Conservation (phyloP, 2,797 vertebrate genomes). For the Muscicapa striata region DNA sequence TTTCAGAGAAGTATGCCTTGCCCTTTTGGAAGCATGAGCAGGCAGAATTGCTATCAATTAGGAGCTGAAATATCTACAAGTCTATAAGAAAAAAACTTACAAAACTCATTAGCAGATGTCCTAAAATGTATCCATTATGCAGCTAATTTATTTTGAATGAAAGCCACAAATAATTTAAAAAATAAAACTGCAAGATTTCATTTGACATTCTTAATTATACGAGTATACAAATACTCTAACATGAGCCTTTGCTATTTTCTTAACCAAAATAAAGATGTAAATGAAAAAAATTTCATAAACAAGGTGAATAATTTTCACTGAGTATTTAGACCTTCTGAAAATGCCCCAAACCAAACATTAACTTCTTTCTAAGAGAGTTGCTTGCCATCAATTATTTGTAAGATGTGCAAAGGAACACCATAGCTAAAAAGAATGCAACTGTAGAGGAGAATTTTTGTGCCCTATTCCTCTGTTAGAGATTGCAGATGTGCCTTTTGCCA, state of each 20-base stretch:
- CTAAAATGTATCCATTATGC: neutral
- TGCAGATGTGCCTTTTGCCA: constrained; percentile 42
- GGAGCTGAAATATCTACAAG: fast-evolving
- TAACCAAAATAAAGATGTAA: neutral
- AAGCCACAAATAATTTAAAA: neutral
- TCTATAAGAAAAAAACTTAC: neutral
- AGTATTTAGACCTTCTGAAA: neutral
- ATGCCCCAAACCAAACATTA: neutral
- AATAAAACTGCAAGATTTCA: neutral
- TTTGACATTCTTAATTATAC: neutral
- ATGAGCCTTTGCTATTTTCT: neutral
- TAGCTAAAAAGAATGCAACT: neutral
- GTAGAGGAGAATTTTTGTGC: neutral
- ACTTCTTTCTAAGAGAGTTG: neutral
- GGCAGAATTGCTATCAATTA: neutral
- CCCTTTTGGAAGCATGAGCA: neutral
- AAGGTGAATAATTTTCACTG: neutral
- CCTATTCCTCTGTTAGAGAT: constrained; percentile 15
- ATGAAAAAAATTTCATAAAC: neutral
- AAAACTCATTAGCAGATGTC: neutral
- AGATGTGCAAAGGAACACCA: neutral
- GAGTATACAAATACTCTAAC: neutral
- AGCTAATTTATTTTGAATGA: neutral
- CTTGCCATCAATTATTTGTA: neutral
- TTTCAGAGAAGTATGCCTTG: neutral